phyloP scores from a whole-genome alignment of 2,113 vertebrate genomes.

The Oreotrochilus melanogaster region DNA sequence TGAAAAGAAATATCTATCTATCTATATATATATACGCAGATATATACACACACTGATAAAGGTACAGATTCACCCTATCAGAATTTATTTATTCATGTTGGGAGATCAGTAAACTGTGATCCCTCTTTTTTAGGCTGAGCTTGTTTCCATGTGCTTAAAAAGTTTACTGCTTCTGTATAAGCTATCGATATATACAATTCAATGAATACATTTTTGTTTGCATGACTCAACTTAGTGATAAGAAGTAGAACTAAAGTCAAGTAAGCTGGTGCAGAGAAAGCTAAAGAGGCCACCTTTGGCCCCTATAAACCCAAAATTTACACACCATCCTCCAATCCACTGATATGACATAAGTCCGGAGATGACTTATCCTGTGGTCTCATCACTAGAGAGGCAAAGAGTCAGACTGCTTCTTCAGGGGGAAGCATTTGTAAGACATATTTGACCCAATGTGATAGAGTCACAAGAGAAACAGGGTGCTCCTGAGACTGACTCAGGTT shows the following conservation, averaged over 20 bases:
- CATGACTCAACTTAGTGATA: neutral
- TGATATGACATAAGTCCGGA: neutral
- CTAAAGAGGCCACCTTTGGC: neutral
- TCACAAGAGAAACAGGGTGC: neutral
- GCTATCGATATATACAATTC: neutral
- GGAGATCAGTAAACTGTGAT: neutral
- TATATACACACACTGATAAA: neutral
- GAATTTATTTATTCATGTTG: neutral
- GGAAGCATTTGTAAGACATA: neutral
- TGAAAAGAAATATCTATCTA: neutral
- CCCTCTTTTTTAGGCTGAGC: neutral
- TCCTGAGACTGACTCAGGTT: neutral
- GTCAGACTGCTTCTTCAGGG: neutral
- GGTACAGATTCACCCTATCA: neutral
- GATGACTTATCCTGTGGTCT: neutral
- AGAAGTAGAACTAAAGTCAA: neutral
- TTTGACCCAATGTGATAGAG: neutral
- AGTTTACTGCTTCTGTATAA: neutral
- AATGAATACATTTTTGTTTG: neutral
- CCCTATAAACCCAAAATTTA: neutral
- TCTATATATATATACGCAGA: neutral
- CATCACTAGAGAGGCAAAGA: neutral
- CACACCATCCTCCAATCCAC: rapidly evolving
- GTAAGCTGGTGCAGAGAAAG: neutral
- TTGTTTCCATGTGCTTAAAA: neutral